Conservation (phyloP, 1,140 invertebrate species). For the Carposina sasakii region DNA sequence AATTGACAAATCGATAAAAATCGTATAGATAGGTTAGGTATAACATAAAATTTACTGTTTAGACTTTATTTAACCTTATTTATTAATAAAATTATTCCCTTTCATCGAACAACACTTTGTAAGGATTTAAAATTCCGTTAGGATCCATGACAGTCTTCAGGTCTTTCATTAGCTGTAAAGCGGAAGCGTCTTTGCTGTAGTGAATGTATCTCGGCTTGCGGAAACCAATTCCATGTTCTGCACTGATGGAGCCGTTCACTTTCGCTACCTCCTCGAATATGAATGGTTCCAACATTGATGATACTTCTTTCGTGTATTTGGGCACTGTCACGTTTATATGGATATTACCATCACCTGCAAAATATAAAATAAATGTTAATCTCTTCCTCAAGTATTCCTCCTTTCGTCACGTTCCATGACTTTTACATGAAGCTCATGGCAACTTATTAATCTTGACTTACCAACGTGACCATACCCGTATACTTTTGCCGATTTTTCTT, state of each 20-base stretch:
- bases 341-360: conserved; percentile 89
- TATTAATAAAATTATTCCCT: no score
- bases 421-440: no score
- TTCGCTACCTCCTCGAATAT: conserved; percentile 90
- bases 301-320: conserved; percentile 80
- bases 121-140: conserved; percentile 95
- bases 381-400: no score
- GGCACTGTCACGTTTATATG: conserved; percentile 89
- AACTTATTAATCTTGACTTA: no score
- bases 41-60: no score
- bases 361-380: no score
- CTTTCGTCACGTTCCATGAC: no score
- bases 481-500: conserved; percentile 75
- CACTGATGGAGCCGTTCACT: conserved; percentile 90
- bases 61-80: no score
- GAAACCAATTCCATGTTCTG: conserved; percentile 96
- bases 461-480: conserved; percentile 95
- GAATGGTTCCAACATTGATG: conserved; percentile 87
- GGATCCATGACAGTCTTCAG: conserved; percentile 93
- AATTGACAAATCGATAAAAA: no score
- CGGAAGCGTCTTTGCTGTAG: conserved; percentile 84
- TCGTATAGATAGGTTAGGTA: no score
- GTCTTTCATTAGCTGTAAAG: conserved; percentile 86
- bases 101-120: conserved; percentile 96
- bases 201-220: conserved; percentile 90